Percentiles rank a stretch among this genome's conserved stretches.
Evolutionary conservation across 2,113 vertebrate genomes (phyloP).

Genomic region (Sylvietta virens): DNA sequence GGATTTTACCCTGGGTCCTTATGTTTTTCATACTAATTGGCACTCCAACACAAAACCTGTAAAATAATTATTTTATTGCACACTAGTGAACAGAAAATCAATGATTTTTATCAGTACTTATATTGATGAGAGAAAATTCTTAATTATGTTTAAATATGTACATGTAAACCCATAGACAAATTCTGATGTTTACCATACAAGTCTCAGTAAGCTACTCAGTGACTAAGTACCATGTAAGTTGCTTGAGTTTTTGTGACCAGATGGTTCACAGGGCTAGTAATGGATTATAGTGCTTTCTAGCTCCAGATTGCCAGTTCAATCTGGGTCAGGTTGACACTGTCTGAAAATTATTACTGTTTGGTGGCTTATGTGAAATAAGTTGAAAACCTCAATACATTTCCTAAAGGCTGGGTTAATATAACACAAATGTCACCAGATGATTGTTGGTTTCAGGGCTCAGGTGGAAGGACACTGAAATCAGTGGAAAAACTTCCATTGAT

Average conservation of each 20-base stretch:
- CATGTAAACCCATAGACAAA: not conserved
- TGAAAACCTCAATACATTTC: conserved; percentile 49
- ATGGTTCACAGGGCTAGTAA: conserved; percentile 38
- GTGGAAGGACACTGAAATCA: not conserved
- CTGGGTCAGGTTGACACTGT: conserved; percentile 58
- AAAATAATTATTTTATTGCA: not conserved
- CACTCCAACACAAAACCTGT: not conserved
- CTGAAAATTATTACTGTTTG: conserved; percentile 60
- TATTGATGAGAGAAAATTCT: not conserved
- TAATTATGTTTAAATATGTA: not conserved
- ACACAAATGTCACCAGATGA: conserved; percentile 48
- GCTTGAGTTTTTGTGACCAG: conserved; percentile 35
- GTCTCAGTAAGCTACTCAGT: not conserved
- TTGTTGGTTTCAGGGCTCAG: conserved; percentile 7
- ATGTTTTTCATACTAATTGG: not conserved
- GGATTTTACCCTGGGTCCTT: not conserved
- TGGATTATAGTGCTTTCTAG: conserved; percentile 36
- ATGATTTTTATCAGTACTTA: not conserved
- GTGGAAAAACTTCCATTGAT: conserved; percentile 29
- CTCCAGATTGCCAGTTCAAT: conserved; percentile 66
- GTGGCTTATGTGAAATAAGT: conserved; percentile 55
- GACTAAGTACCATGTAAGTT: not conserved
- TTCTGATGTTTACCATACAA: not conserved
- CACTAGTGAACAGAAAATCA: not conserved
- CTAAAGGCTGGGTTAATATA: conserved; percentile 50